Base-by-base conservation (phyloP, 1,140 invertebrate genomes). In the Drosophila micromelanica region DNA sequence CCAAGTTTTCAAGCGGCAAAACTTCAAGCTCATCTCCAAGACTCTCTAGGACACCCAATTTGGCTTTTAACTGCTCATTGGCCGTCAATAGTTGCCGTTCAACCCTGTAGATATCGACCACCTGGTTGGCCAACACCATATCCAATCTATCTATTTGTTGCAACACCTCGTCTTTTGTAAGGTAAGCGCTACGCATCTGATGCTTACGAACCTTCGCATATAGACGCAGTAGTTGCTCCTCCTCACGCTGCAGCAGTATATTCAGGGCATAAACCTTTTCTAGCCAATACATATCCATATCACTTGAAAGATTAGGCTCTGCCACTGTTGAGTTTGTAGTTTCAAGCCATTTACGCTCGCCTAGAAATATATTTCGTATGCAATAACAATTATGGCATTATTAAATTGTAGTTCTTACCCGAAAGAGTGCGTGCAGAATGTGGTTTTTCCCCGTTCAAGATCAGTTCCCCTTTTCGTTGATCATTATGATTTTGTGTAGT, bases 211-310 rank as follows among this genome's bases (percentile, higher is more conserved):
- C 92, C 92, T 95, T 95, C 1, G 94, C 93, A 45, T 94, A 94
- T 52, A 96, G 81, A 75, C 95, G 92, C 2, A 95, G 94, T 2
- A 96, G 92, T 23, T 94, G 90, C 87, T 96, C 95, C 82, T 96
- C 95, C 91, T 96, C 95, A 20, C 94, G 93, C 60, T 96, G 94
- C 46, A 96, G 92, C 68, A 94, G 93, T 76, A 95, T 95, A 78
- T 96, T 96, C 12, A 97, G 92, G 15, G 95, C 94, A 6, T 95
- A 93, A 20, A 96, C 93, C 84, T 95, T 95, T 78, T 96, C 95
- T 76, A 96, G 92, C 54, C 96, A 92, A 71, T 95, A 94, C 4
- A 96, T 87, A 91, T 95, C 94, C 84, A 94, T 93, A 8, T 82
- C 76, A 8, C 76, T 63, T 17, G 17, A 2, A 17, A 17, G 17